Evolutionary conservation across 2,797 vertebrate species (phyloP).

Genomic region (Lepus townsendii): DNA sequence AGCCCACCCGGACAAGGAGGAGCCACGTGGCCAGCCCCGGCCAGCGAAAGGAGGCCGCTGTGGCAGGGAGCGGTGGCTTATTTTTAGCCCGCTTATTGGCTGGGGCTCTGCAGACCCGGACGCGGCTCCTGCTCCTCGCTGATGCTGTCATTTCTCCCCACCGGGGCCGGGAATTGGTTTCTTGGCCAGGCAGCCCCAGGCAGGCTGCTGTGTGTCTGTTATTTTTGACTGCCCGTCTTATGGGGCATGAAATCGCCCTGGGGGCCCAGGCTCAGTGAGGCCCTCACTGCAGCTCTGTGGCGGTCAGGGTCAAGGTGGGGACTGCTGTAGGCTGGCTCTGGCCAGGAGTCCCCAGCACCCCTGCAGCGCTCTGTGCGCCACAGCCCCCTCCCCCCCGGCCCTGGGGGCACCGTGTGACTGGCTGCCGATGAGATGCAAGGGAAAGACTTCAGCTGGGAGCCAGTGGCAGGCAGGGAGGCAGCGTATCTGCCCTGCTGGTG

Average conservation of each 20-base stretch:
- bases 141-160: constrained; percentile 65
- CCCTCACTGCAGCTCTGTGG: background rate
- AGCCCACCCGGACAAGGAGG: background rate
- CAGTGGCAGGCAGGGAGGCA: no score
- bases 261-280: fast-evolving
- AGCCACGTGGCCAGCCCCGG: background rate
- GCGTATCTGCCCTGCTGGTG: no score
- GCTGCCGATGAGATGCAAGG: fast-evolving
- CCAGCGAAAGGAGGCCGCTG: background rate
- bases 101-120: constrained; percentile 60
- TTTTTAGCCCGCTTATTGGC: constrained; percentile 73
- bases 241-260: constrained; percentile 58
- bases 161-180: constrained; percentile 70
- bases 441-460: background rate
- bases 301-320: background rate
- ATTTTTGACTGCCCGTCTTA: constrained; percentile 68
- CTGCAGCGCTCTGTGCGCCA: background rate
- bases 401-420: fast-evolving
- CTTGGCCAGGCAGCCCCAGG: constrained; percentile 59
- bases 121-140: background rate
- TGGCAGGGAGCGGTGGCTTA: background rate
- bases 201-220: constrained; percentile 60
- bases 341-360: background rate
- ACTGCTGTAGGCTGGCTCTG: background rate
- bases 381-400: background rate